These are phyloP conservation scores for Bucorvus abyssinicus DNA, from an alignment of 2,797 vertebrate species.

Conservation along the genomic window DNA sequence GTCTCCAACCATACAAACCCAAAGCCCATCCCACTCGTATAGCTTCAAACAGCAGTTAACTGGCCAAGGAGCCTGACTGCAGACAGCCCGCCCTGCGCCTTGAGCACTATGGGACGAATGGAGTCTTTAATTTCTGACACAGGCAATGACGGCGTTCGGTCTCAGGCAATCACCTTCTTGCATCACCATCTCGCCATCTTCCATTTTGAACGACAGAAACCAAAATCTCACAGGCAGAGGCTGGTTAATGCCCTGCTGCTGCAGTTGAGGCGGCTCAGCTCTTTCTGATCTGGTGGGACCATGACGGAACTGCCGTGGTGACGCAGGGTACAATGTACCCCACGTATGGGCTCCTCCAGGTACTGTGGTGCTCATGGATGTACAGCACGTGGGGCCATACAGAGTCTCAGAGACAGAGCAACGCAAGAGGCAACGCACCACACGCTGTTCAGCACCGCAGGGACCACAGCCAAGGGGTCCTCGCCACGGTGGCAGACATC, in stretches of 20 bases:
- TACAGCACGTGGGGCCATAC: fast-evolving
- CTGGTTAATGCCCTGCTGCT: no score
- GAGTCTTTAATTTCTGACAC: background rate
- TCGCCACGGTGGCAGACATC: fast-evolving
- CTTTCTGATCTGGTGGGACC: background rate
- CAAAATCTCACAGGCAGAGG: background rate
- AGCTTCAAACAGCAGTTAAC: background rate
- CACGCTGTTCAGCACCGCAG: fast-evolving
- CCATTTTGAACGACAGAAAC: background rate
- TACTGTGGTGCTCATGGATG: fast-evolving
- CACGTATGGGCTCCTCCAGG: fast-evolving
- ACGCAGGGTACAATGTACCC: background rate
- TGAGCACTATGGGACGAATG: background rate
- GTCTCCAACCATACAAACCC: background rate
- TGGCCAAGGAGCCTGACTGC: background rate
- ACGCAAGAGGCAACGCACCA: fast-evolving
- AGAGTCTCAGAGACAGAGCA: background rate
- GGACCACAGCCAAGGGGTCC: background rate
- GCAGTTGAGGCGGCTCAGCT: background rate
- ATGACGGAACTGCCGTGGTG: background rate
- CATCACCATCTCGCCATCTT: background rate
- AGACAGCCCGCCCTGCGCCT: background rate
- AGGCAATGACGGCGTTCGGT: background rate
- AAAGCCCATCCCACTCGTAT: fast-evolving
- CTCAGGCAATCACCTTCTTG: background rate